Conservation (phyloP, 1,140 invertebrate genomes). For the Reticulitermes speratus region DNA sequence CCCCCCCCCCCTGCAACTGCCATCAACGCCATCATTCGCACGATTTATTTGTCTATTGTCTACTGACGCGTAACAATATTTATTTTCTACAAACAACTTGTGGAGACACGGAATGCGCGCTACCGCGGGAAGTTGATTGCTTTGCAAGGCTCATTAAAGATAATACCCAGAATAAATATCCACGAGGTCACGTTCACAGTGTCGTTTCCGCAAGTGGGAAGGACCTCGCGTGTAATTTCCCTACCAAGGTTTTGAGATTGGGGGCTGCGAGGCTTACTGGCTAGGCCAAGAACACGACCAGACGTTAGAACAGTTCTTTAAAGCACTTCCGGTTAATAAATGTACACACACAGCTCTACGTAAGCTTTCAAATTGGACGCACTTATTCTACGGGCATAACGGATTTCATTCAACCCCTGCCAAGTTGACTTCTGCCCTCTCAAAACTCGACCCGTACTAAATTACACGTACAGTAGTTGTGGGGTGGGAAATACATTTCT, state of each 20-base stretch:
- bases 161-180: neutral
- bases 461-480: too few relatives aligned
- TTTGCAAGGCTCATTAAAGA: neutral
- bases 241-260: neutral
- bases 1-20: neutral
- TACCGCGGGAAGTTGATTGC: neutral
- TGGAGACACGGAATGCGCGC: neutral
- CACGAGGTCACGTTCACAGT: constrained; percentile 1
- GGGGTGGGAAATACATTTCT: too few relatives aligned
- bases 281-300: neutral
- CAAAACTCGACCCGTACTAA: too few relatives aligned
- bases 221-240: constrained; percentile 13
- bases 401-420: too few relatives aligned
- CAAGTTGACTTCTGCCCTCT: too few relatives aligned
- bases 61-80: neutral
- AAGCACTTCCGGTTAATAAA: too few relatives aligned
- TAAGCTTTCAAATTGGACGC: too few relatives aligned
- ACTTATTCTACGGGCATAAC: too few relatives aligned
- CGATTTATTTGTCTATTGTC: neutral
- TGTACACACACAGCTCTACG: too few relatives aligned
- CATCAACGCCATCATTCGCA: neutral
- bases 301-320: neutral
- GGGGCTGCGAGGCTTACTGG: neutral
- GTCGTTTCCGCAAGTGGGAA: constrained; percentile 24
- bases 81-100: neutral